phyloP scores from a whole-genome alignment of 1,140 invertebrate genomes.

The Ostrea edulis region DNA sequence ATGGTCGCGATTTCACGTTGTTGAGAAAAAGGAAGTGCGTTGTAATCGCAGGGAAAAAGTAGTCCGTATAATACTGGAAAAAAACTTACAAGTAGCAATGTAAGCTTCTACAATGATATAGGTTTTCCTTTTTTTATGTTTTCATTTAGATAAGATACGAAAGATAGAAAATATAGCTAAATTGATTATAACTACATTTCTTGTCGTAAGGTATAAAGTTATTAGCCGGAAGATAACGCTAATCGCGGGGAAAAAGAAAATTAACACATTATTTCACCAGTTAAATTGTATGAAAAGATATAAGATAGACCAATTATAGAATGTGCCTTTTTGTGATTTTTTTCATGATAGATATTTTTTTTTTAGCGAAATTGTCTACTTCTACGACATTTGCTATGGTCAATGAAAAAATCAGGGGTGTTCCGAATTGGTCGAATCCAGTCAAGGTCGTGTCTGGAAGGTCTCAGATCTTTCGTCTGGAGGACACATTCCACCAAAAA shows the following conservation, averaged over 20 bases:
- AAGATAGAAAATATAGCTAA: not conserved
- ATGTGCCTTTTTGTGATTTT: not conserved
- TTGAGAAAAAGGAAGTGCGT: conserved; percentile 67
- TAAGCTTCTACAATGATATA: too few species aligned
- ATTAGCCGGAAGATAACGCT: not conserved
- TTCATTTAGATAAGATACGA: too few species aligned
- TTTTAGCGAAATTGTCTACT: not conserved
- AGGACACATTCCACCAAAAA: conserved; percentile 9
- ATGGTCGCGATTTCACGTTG: conserved; percentile 70
- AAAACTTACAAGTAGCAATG: too few species aligned
- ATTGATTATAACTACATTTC: not conserved
- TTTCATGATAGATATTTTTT: not conserved
- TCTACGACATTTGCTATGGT: too few species aligned
- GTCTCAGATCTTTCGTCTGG: conserved; percentile 4
- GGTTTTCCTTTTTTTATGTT: too few species aligned
- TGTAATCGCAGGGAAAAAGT: conserved; percentile 11
- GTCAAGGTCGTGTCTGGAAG: conserved; percentile 42
- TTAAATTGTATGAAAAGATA: not conserved
- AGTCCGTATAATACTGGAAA: not conserved
- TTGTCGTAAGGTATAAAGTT: not conserved
- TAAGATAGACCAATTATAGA: too few species aligned
- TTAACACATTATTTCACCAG: too few species aligned
- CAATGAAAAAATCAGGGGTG: not conserved
- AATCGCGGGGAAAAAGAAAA: not conserved
- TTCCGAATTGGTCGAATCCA: not conserved